Evolutionary conservation across 2,113 vertebrate genomes (phyloP), one percentile per base, ranked within the genome.

Genomic region (Gulo gulo): DNA sequence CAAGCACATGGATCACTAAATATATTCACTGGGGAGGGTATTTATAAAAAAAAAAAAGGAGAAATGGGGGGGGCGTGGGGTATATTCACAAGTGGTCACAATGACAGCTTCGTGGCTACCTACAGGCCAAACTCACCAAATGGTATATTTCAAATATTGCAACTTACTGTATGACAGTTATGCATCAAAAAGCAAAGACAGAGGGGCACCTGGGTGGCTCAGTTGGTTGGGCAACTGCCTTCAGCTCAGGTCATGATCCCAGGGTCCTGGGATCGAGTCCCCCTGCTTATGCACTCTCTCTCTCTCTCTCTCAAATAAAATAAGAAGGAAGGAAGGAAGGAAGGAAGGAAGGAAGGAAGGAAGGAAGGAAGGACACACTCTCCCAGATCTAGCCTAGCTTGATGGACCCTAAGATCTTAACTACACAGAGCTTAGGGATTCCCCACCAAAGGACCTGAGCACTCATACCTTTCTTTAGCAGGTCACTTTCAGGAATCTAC

Each of bases 1-100:
- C 4, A 7, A 3, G 6, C 0, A 11, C 47, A n/a, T 0, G 52
- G 23, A 71, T 42, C 15, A 2, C 57, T 55, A 36, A 80, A 26
- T 26, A 29, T 1, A 12, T 1, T 23, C 23, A 8, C 2, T 1
- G 31, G 71, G 26, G n/a, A 52, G 52, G 29, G 83, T 4, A 12
- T 29, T 29, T 42, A 42, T 42, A 42, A 42, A 42, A 42, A 42
- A 42, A 42, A 42, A 10, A 31, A 24, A 29, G 34, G 10, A 55
- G 39, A 55, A 36, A 74, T 73, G 39, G 13, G 12, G 45, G 24
- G 9, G 7, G 7, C 31, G 9, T 16, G 42, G 42, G 73, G 4
- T 31, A 42, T 50, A n/a, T n/a, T 63, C 34, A 14, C 16, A 23
- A 24, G 50, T 21, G 50, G 39, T 57, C 7, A 1, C 2, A 6